These are phyloP conservation scores for Syrrhaptes paradoxus DNA, from an alignment of 2,113 vertebrate species.

Conservation along the genomic window DNA sequence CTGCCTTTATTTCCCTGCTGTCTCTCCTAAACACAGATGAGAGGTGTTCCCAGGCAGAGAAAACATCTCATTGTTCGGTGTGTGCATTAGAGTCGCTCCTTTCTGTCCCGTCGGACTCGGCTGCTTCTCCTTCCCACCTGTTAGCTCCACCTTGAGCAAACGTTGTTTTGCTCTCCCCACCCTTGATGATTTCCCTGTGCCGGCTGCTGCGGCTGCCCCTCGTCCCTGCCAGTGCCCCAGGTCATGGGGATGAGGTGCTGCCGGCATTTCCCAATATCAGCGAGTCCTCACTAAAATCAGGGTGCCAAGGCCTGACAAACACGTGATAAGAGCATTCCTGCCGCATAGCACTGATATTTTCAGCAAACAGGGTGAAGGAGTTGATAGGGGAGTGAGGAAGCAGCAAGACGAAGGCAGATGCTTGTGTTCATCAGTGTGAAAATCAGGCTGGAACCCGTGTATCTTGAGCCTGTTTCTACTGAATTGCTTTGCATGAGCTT, in stretches of 20 bases:
- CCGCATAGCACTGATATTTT: not conserved
- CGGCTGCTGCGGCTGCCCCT: not conserved
- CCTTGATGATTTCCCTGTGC: not conserved
- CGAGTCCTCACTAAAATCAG: not conserved
- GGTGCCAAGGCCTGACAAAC: not conserved
- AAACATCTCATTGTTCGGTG: not conserved
- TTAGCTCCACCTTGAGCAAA: constrained; percentile 19
- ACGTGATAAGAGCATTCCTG: constrained; percentile 4
- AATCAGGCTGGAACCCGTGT: not conserved
- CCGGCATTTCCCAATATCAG: not conserved
- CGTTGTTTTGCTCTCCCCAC: accelerated
- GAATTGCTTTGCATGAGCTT: not conserved
- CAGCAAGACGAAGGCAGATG: not conserved
- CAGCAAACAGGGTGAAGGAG: not conserved
- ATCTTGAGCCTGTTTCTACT: not conserved
- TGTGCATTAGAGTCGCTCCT: not conserved
- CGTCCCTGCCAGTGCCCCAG: not conserved
- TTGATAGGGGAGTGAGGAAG: not conserved
- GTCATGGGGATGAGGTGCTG: not conserved
- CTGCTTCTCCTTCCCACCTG: not conserved
- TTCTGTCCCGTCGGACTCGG: accelerated
- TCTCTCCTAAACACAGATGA: accelerated
- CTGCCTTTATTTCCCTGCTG: not conserved
- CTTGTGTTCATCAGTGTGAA: not conserved
- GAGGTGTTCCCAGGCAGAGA: not conserved